phyloP scores from a whole-genome alignment of 2,888 invertebrate genomes.

The Hemicrepidius hirtus region DNA sequence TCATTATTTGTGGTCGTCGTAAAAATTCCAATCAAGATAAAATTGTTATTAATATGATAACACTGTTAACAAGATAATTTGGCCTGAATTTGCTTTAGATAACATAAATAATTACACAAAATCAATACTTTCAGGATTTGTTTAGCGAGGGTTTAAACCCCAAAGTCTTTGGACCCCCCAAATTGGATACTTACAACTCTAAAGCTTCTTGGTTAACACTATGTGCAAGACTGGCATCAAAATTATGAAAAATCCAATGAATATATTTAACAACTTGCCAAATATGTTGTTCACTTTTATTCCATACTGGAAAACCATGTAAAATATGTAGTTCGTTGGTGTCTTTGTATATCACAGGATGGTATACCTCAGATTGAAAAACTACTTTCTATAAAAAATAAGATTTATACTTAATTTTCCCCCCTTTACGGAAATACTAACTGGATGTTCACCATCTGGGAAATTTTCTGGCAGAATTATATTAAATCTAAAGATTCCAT shows the following conservation, averaged over 20 bases:
- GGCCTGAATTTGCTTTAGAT: no score
- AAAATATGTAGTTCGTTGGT: constrained; percentile 86
- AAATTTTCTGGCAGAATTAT: constrained; percentile 90
- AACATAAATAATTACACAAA: no score
- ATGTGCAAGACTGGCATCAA: constrained; percentile 79
- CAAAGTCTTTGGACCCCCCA: no score
- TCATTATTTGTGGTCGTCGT: no score
- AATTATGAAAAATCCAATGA: constrained; percentile 87
- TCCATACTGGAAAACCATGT: constrained; percentile 91
- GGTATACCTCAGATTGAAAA: constrained; percentile 89
- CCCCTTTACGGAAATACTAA: constrained; percentile 76
- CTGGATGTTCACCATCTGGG: constrained; percentile 89
- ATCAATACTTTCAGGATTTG: no score
- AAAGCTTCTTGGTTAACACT: constrained; percentile 84
- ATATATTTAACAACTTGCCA: constrained; percentile 94
- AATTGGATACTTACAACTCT: constrained; percentile 77
- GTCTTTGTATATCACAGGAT: constrained; percentile 88
- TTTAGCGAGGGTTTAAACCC: no score
- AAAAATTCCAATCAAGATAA: no score
- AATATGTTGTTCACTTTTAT: constrained; percentile 86
- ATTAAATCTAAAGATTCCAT: constrained; percentile 93
- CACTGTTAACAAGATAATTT: no score
- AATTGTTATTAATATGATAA: no score
- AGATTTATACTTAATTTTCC: no score
- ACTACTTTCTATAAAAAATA: constrained; percentile 84